Evolutionary conservation across 1,140 invertebrate species (phyloP).

Genomic region (Phthorimaea operculella): DNA sequence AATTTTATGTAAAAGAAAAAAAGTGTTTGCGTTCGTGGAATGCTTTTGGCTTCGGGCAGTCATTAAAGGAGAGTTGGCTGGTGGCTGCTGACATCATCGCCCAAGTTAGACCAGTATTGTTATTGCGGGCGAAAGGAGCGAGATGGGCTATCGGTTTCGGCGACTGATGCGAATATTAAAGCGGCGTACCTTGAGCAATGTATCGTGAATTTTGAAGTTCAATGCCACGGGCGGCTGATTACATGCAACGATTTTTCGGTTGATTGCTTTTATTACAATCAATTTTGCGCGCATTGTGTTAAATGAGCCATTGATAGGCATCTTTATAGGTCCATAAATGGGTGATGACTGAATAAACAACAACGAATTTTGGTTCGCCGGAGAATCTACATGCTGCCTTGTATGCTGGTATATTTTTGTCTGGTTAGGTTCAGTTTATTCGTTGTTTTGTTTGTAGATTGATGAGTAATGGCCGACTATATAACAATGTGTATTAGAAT

Average conservation of each 20-base stretch:
- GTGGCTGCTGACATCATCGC: slow-evolving; percentile 55
- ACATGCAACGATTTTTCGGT: slow-evolving; percentile 33
- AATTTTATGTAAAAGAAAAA: slow-evolving; percentile 26
- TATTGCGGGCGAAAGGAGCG: slow-evolving; percentile 48
- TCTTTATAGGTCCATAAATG: slow-evolving; percentile 14
- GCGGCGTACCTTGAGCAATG: background rate
- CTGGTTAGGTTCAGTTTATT: too few relatives aligned
- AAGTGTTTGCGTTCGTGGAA: slow-evolving; percentile 36
- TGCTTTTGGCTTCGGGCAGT: slow-evolving; percentile 35
- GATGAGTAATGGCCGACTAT: too few relatives aligned
- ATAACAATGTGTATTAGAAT: too few relatives aligned
- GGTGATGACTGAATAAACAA: slow-evolving; percentile 12
- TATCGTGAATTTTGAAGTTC: slow-evolving; percentile 38
- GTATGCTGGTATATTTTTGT: too few relatives aligned
- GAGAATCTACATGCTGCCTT: too few relatives aligned
- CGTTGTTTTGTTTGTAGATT: too few relatives aligned
- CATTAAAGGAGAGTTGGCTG: slow-evolving; percentile 36
- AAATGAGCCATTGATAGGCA: slow-evolving; percentile 32
- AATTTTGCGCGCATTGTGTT: slow-evolving; percentile 37
- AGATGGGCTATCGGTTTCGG: slow-evolving; percentile 57
- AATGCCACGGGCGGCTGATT: slow-evolving; percentile 41
- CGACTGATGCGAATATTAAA: slow-evolving; percentile 43
- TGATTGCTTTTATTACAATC: slow-evolving; percentile 39
- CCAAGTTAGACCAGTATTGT: slow-evolving; percentile 46
- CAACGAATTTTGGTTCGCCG: background rate